Conservation (phyloP, 2,797 vertebrate species). For the Tenualosa ilisha region DNA sequence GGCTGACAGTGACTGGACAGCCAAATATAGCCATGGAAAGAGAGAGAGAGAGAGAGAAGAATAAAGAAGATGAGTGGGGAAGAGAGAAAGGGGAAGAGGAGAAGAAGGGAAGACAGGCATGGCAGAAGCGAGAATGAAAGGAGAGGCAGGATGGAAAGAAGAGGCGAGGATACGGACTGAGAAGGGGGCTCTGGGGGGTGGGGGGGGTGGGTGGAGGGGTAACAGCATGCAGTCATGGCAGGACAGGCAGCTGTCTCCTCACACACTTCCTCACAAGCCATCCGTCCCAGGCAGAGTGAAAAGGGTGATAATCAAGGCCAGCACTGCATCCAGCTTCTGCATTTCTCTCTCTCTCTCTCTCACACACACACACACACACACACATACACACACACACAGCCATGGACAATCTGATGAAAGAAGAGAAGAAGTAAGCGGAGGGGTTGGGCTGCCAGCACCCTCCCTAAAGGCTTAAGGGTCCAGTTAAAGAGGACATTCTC, state of each 20-base stretch:
- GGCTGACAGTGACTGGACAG: slow-evolving; percentile 1
- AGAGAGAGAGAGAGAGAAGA: neutral
- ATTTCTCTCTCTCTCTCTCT: neutral
- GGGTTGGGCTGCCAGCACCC: slow-evolving; percentile 43
- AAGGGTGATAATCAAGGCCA: neutral
- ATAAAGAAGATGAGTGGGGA: neutral
- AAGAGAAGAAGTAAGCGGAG: slow-evolving; percentile 42
- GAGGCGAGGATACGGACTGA: neutral
- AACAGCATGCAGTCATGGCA: neutral
- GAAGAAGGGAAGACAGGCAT: neutral
- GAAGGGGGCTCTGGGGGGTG: neutral
- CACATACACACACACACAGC: neutral
- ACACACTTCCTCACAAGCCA: neutral
- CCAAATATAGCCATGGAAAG: slow-evolving; percentile 1
- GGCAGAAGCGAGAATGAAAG: neutral
- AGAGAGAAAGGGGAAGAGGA: neutral
- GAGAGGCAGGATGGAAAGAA: neutral
- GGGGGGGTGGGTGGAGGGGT: slow-evolving; percentile 40
- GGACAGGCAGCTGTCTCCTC: neutral
- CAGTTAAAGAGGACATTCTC: slow-evolving; percentile 56
- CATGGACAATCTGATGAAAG: neutral
- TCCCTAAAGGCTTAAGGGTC: slow-evolving; percentile 60
- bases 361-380: neutral
- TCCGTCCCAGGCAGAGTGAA: neutral
- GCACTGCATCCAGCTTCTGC: neutral